Conservation (phyloP, 2,113 vertebrate genomes). For the Acanthochromis polyacanthus region DNA sequence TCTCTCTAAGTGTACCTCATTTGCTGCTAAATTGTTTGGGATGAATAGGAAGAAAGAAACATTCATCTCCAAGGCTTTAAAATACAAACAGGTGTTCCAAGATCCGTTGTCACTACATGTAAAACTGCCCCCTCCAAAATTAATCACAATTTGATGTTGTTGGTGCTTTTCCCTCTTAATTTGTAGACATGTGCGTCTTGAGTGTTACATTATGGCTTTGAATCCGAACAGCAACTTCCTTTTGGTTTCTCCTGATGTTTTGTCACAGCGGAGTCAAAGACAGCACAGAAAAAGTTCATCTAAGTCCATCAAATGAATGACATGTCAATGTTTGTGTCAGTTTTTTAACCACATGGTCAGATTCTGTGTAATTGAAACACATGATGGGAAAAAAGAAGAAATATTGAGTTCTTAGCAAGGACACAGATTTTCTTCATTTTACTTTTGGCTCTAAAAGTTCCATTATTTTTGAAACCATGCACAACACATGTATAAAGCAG, state of each 20-base stretch:
- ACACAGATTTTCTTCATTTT: too few species aligned
- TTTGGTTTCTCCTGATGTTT: neutral
- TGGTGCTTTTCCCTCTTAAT: neutral
- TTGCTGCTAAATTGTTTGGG: conserved; percentile 26
- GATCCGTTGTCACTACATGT: conserved; percentile 10
- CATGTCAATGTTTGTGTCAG: neutral
- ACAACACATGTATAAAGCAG: too few species aligned
- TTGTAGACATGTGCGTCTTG: neutral
- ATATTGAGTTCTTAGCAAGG: neutral
- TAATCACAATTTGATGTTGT: neutral
- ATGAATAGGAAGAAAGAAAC: conserved; percentile 35
- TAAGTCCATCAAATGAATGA: neutral
- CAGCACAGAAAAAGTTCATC: neutral
- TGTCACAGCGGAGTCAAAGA: neutral
- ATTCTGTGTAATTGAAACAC: neutral
- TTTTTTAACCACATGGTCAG: neutral
- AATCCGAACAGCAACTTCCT: neutral
- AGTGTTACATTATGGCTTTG: neutral
- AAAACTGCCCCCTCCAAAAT: neutral
- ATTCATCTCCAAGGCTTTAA: conserved; percentile 16
- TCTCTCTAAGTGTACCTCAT: conserved; percentile 18
- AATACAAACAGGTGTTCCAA: conserved; percentile 36
- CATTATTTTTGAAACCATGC: too few species aligned
- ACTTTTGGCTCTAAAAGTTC: too few species aligned
- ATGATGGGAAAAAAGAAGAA: neutral